Evolutionary conservation across 2,888 invertebrate genomes (phyloP).

Genomic region (Piscicola geometra): DNA sequence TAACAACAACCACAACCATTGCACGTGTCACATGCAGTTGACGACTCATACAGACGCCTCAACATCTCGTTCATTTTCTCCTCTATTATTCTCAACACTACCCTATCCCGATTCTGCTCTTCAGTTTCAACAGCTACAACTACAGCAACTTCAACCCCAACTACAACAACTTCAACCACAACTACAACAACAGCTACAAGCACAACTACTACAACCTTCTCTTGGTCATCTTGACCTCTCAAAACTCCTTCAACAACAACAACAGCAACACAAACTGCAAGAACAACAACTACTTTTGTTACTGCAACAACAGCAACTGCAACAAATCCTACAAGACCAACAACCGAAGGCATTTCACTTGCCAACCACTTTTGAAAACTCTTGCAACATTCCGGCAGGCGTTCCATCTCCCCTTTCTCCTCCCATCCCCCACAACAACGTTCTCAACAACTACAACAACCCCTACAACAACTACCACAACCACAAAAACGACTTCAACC

Average conservation of each 20-base stretch:
- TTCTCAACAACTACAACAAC: background rate
- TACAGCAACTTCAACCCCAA: background rate
- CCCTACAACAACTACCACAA: background rate
- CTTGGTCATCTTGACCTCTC: background rate
- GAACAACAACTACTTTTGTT: background rate
- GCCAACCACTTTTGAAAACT: background rate
- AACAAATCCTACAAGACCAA: background rate
- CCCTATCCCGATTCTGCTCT: too few species aligned
- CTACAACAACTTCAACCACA: background rate
- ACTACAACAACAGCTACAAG: background rate
- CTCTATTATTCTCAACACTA: too few species aligned
- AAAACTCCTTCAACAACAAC: constrained; percentile 10
- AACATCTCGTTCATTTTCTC: too few species aligned
- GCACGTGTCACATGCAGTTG: too few species aligned
- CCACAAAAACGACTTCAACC: background rate
- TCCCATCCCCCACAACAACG: background rate
- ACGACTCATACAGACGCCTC: too few species aligned
- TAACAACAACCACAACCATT: too few species aligned
- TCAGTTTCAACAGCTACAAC: too few species aligned
- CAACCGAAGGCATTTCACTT: too few species aligned
- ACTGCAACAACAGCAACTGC: constrained; percentile 5
- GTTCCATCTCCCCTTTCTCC: background rate
- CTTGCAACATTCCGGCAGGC: too few species aligned
- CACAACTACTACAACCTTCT: background rate
- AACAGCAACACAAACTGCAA: constrained; percentile 2